phyloP scores from a whole-genome alignment of 2,113 vertebrate genomes.

The Megaceryle maxima region DNA sequence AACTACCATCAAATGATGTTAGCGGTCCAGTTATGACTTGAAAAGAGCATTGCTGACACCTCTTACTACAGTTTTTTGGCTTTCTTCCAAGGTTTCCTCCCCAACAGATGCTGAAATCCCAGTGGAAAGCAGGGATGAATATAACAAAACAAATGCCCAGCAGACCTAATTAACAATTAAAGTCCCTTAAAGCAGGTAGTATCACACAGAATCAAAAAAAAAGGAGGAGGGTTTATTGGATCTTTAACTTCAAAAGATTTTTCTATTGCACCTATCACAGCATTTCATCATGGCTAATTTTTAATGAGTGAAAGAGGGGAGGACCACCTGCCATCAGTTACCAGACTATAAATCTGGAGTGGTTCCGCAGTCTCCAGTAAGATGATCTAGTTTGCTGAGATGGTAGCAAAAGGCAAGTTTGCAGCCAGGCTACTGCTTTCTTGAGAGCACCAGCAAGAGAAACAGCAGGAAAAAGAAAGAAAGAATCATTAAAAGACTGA shows the following conservation, averaged over 20 bases:
- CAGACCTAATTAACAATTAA: constrained; percentile 33
- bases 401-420: neutral
- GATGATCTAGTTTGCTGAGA: neutral
- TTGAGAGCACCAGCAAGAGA: neutral
- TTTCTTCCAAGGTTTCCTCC: constrained; percentile 8
- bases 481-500: neutral
- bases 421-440: neutral
- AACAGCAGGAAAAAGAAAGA: neutral
- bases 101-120: constrained; percentile 19
- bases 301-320: neutral
- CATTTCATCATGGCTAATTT: neutral
- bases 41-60: neutral
- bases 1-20: neutral
- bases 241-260: neutral
- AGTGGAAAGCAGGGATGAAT: neutral
- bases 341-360: neutral
- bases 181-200: neutral
- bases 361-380: neutral
- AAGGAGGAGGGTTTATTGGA: neutral
- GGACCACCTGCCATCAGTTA: neutral
- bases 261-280: neutral
- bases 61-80: neutral
- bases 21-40: neutral
- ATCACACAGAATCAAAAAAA: neutral
- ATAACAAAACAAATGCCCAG: neutral